Base-by-base conservation (phyloP, 1,140 invertebrate genomes). In the Aethina tumida region DNA sequence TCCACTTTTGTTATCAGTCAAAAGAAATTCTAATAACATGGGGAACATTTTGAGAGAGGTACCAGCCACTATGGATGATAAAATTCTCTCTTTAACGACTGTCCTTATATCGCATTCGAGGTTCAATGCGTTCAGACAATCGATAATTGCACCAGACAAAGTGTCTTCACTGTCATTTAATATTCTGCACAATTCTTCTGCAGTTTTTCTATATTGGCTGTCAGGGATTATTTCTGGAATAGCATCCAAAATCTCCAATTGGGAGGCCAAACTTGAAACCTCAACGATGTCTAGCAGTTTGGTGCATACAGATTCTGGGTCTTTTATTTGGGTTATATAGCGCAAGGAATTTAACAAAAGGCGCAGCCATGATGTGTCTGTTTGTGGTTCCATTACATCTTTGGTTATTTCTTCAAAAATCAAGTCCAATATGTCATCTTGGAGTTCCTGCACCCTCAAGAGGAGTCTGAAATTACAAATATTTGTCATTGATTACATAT, bases 361-460 rank as follows among this genome's bases (percentile, higher is more conserved):
- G 24, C 47, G 35, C 12, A 59, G 31, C 39, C 35, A 45, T 13
- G 47, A 41, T 6, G 43, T 43, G 27, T 59, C 51, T 33, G 37
- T 46, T 3, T 25, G n/a, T 27, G 39, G 22, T 16, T 44, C 38
- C 5, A 30, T 29, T 12, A 39, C 31, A 38, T 53, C 39, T 38
- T 53, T 47, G 9, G 58, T 61, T 30, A 67, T 53, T 49, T 56
- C 56, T 13, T 60, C 54, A 3, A 67, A 41, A 6, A 69, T 38
- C 9, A 68, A 44, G 4, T 64, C 56, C 6, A 67, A 43, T 12
- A 66, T 56, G 4, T 59, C 47, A 14, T 60, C 52, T 24, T 66
- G 64, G 20, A 69, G 29, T 20, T 49, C 54, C 29, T 58, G 51
- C 10, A 68, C 59, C 54, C 63, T 65, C 0, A 69, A 41, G 28